Evolutionary conservation across 2,888 invertebrate genomes (phyloP), one percentile per base, ranked within the genome.

Genomic region (Netelia fuscicornis): DNA sequence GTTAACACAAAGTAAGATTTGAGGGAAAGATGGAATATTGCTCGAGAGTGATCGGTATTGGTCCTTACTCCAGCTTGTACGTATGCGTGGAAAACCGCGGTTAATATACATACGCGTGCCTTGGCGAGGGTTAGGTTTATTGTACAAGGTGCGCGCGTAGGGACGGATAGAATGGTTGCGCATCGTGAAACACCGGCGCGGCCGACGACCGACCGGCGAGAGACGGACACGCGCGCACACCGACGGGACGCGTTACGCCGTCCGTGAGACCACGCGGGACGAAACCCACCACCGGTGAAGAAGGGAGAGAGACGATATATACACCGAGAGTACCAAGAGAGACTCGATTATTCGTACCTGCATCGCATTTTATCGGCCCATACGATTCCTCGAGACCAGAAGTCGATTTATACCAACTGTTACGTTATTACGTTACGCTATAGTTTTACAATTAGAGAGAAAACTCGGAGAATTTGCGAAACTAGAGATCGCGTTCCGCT

Each of bases 301-400:
- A 23, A 64, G 62, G 13, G 52, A 74, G 67, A 65, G 20, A 72
- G 23, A 68, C 1, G 64, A n/a, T 8, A 25, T 20, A 48, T 60
- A 58, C 2, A 11, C 23, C 10, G 52, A 68, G 37, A 52, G 64
- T 11, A 68, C 65, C 20, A 20, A 20, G 23, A 64, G 44, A 79
- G 23, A 56, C 62, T 17, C 25, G 25, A 20, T 65, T 71, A 71
- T 71, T 79, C 64, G 79, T 79, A 79, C 79, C 79, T 64, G 70
- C 72, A 76, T 75, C 75, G 74, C 72, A 60, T 79, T 77, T 80
- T 81, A 74, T 75, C 81, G 58, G 62, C 72, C 77, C 76, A 72
- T 76, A 81, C 64, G 84, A 84, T 58, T 71, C 56, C 54, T 68
- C 79, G 64, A 81, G 83, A 77, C 64, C 78, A 78, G 56, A 42